Conservation (phyloP, 2,888 invertebrate genomes). For the Acronicta alni region DNA sequence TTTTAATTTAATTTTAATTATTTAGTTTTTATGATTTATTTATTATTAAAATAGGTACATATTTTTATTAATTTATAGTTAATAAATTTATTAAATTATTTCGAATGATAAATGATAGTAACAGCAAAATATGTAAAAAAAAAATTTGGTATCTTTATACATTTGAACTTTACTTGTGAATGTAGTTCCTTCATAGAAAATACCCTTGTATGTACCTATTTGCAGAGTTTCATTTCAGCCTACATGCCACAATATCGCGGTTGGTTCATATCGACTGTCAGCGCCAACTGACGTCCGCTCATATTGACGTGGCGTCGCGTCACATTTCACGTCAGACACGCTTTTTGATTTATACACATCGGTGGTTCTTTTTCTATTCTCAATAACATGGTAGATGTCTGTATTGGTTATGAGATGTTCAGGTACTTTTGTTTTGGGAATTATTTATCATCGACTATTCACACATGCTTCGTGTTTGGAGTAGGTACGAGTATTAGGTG, state of each 20-base stretch:
- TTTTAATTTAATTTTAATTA: too few species aligned
- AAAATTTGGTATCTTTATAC: too few species aligned
- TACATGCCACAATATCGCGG: conserved; percentile 44
- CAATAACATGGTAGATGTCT: conserved; percentile 14
- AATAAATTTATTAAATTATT: too few species aligned
- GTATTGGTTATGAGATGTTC: neutral
- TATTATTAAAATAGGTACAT: too few species aligned
- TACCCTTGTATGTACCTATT: conserved; percentile 10
- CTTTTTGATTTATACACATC: conserved; percentile 50
- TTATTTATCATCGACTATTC: too few species aligned
- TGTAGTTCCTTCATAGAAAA: conserved; percentile 14
- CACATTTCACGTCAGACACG: conserved; percentile 48
- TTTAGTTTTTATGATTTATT: too few species aligned
- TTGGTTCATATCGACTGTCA: conserved; percentile 54
- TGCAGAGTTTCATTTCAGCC: conserved; percentile 44
- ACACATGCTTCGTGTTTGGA: too few species aligned
- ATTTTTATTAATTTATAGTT: too few species aligned
- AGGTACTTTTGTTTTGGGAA: neutral
- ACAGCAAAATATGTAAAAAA: too few species aligned
- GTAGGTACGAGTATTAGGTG: too few species aligned
- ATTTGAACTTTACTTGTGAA: neutral
- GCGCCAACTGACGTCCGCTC: conserved; percentile 51
- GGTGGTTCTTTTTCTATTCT: conserved; percentile 31
- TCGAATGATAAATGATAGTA: too few species aligned
- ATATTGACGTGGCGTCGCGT: conserved; percentile 53